phyloP scores from a whole-genome alignment of 2,113 vertebrate species.

The Azemiops feae region DNA sequence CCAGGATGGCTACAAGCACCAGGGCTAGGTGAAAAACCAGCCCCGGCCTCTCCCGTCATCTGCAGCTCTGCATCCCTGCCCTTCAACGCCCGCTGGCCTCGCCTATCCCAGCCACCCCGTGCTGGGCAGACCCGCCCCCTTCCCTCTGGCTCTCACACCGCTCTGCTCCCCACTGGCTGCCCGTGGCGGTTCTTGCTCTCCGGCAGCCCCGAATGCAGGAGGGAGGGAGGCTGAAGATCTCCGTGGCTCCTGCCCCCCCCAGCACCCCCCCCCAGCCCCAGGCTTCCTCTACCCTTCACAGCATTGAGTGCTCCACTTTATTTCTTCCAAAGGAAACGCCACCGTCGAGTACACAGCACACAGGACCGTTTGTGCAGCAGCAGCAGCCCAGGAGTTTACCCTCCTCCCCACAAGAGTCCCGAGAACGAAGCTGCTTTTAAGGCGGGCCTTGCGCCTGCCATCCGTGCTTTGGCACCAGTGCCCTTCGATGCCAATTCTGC shows the following conservation, averaged over 20 bases:
- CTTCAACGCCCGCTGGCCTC: too few species aligned
- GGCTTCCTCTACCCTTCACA: not conserved
- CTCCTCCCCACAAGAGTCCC: not conserved
- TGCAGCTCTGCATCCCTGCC: too few species aligned
- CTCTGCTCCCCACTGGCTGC: not conserved
- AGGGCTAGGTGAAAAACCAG: too few species aligned
- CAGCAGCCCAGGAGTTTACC: not conserved
- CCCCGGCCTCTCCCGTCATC: too few species aligned
- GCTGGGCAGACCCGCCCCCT: not conserved
- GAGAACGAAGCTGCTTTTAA: not conserved
- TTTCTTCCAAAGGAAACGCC: not conserved
- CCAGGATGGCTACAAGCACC: too few species aligned
- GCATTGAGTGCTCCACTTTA: not conserved
- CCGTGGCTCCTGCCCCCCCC: not conserved
- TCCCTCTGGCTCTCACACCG: not conserved
- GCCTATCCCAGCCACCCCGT: not conserved
- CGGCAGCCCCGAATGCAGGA: not conserved
- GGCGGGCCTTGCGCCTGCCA: too few species aligned
- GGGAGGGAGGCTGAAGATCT: not conserved
- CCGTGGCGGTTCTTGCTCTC: not conserved
- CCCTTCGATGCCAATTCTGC: not conserved
- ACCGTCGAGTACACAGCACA: not conserved
- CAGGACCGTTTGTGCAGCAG: not conserved
- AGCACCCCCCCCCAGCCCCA: rapidly evolving
- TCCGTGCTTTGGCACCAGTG: not conserved